These are phyloP conservation scores for Delia radicum DNA, from an alignment of 1,140 invertebrate species.

Conservation along the genomic window DNA sequence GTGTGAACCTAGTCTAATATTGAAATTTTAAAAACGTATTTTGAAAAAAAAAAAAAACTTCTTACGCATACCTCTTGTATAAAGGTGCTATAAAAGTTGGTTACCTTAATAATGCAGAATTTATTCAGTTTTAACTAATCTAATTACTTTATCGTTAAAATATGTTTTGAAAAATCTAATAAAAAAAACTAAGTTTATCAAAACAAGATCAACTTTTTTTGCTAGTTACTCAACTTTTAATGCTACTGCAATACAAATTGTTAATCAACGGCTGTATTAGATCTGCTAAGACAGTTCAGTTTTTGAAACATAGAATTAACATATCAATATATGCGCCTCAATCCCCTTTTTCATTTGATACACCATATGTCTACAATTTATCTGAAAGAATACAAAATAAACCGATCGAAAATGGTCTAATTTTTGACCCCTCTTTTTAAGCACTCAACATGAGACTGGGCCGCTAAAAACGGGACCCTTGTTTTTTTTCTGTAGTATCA, in stretches of 20 bases:
- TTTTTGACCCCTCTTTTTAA: too few relatives aligned
- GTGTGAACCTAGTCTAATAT: neutral
- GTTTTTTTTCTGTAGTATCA: too few relatives aligned
- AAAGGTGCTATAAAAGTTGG: neutral
- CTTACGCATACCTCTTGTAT: neutral
- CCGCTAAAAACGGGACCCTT: too few relatives aligned
- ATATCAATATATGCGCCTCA: too few relatives aligned
- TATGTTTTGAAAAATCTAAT: constrained; percentile 10
- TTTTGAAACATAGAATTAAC: too few relatives aligned
- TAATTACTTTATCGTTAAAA: constrained; percentile 20
- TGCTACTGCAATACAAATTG: neutral
- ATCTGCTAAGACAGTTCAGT: too few relatives aligned
- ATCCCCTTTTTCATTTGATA: too few relatives aligned
- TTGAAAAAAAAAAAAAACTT: neutral
- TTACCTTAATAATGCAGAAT: neutral
- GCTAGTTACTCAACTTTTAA: neutral
- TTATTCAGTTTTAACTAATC: neutral
- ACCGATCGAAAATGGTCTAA: too few relatives aligned
- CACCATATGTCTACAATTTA: too few relatives aligned
- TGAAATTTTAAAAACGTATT: neutral
- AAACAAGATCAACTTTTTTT: constrained; percentile 1
- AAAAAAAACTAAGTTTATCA: neutral
- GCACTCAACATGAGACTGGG: too few relatives aligned
- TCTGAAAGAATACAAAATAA: too few relatives aligned
- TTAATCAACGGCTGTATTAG: too few relatives aligned